These are phyloP conservation scores for Lepidocyrtinus sp. DNA, from an alignment of 2,888 invertebrate species.

Conservation along the genomic window DNA sequence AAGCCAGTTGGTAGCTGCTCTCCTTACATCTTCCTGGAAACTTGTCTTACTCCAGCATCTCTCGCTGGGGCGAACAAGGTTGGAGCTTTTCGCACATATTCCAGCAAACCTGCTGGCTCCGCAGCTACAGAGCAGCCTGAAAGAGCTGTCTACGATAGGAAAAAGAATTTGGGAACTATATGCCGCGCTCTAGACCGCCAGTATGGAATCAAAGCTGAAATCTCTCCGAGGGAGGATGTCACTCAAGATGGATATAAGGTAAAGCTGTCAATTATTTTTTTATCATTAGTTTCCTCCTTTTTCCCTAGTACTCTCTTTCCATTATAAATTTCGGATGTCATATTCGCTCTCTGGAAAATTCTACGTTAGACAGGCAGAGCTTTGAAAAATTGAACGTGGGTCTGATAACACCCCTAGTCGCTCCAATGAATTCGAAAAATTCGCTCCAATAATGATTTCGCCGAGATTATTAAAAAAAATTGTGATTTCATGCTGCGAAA, in stretches of 20 bases:
- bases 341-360: neutral
- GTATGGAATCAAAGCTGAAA: constrained; percentile 83
- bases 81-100: constrained; percentile 17
- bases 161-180: constrained; percentile 89
- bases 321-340: constrained; percentile 9
- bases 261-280: constrained; percentile 70
- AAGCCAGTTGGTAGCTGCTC: too few relatives aligned
- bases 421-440: neutral
- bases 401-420: neutral
- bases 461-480: constrained; percentile 14
- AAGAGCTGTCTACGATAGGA: constrained; percentile 91
- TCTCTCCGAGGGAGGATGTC: constrained; percentile 90
- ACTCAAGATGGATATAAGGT: constrained; percentile 85
- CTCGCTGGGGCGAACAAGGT: neutral
- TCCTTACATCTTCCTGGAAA: constrained; percentile 27
- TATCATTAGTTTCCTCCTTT: constrained; percentile 28
- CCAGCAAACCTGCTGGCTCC: neutral
- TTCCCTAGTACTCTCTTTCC: neutral
- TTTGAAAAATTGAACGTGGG: neutral
- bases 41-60: constrained; percentile 39
- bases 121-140: constrained; percentile 52
- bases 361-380: neutral
- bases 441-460: neutral
- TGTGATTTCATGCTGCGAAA: constrained; percentile 6
- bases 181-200: constrained; percentile 85